Percentiles rank a stretch among this genome's conserved stretches.
phyloP scores from a whole-genome alignment of 2,113 vertebrate species.

The Panthera leo region DNA sequence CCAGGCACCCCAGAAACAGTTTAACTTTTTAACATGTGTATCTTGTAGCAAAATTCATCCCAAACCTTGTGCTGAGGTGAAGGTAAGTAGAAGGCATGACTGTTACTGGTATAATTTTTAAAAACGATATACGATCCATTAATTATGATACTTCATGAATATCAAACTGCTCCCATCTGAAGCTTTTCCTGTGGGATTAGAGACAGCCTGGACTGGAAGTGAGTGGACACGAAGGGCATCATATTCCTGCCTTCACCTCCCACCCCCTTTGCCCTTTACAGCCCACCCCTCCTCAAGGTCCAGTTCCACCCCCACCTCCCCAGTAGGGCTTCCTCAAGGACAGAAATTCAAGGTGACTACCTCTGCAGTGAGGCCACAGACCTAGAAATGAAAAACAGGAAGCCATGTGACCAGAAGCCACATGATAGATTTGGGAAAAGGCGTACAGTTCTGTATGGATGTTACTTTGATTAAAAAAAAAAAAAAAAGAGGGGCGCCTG shows the following conservation, averaged over 20 bases:
- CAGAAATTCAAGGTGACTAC: neutral
- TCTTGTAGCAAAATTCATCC: neutral
- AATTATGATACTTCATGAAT: neutral
- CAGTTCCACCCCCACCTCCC: no score
- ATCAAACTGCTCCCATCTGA: neutral
- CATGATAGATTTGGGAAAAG: neutral
- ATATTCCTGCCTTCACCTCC: neutral
- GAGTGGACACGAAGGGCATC: fast-evolving
- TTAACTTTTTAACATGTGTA: neutral
- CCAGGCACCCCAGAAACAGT: neutral
- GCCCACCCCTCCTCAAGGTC: neutral
- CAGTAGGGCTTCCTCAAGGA: neutral
- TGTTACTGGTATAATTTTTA: neutral
- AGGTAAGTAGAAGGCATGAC: neutral
- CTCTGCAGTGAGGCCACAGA: neutral
- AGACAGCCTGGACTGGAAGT: neutral
- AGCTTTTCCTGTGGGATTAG: neutral
- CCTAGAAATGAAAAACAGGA: neutral
- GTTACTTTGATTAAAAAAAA: neutral
- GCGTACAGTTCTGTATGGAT: neutral
- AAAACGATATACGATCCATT: neutral
- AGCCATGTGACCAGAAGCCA: neutral
- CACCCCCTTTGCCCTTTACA: neutral
- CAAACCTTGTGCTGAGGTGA: neutral
- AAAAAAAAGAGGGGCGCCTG: no score